Evolutionary conservation across 2,888 invertebrate genomes (phyloP).

Genomic region (Trilocha varians): DNA sequence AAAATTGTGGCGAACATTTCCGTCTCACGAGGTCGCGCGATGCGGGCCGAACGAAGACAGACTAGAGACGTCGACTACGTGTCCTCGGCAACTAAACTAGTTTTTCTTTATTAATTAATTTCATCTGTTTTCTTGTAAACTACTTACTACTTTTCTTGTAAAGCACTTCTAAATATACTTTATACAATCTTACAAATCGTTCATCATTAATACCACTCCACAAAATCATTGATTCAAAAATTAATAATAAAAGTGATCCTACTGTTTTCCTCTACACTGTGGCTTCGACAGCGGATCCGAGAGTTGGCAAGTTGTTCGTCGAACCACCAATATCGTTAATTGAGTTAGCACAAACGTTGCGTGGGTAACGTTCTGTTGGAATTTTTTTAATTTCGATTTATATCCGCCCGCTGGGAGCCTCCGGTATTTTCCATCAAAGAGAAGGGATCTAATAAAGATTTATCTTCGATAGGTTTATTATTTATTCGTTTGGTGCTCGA

Average conservation of each 20-base stretch:
- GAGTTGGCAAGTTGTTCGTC: slow-evolving; percentile 19
- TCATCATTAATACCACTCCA: no score
- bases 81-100: no score
- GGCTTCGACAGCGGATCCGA: slow-evolving; percentile 17
- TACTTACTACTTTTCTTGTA: no score
- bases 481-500: no score
- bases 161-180: no score
- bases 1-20: no score
- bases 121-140: no score
- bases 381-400: slow-evolving; percentile 1
- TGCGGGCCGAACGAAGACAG: no score
- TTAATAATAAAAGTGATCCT: neutral
- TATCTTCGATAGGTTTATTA: neutral
- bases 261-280: slow-evolving; percentile 2
- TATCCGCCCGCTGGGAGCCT: neutral
- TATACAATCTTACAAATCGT: no score
- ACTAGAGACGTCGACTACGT: no score
- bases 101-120: no score
- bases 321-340: slow-evolving; percentile 28
- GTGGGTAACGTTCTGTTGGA: slow-evolving; percentile 6
- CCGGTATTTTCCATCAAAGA: neutral
- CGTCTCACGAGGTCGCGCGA: no score
- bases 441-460: neutral
- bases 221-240: neutral
- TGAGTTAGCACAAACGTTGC: slow-evolving; percentile 21